These are phyloP conservation scores for Cheilosia scutellata DNA, from an alignment of 2,888 invertebrate species.

Conservation along the genomic window DNA sequence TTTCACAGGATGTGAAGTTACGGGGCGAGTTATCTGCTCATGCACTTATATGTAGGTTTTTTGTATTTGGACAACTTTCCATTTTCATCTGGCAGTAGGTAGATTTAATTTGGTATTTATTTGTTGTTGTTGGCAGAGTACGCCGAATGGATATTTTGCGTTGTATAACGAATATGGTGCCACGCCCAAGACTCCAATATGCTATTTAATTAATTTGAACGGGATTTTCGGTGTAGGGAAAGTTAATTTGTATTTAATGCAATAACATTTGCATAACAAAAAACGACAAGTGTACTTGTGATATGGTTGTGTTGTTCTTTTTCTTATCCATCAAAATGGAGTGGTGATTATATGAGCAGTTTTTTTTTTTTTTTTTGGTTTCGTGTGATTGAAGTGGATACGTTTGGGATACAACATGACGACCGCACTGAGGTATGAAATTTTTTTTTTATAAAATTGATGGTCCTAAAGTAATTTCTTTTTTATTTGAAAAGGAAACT, in stretches of 20 bases:
- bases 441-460: too few relatives aligned
- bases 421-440: too few relatives aligned
- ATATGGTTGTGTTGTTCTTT: not conserved
- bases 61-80: constrained; percentile 75
- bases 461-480: too few relatives aligned
- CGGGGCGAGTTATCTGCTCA: constrained; percentile 23
- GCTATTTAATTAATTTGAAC: constrained; percentile 62
- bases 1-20: constrained; percentile 54
- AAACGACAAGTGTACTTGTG: not conserved
- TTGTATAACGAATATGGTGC: constrained; percentile 51
- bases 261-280: not conserved
- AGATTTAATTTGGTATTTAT: constrained; percentile 67
- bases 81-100: constrained; percentile 74
- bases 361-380: not conserved
- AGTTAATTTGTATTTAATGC: constrained; percentile 48
- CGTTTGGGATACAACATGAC: not conserved
- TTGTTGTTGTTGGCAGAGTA: not conserved
- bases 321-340: not conserved
- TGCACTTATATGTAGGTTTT: constrained; percentile 75
- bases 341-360: not conserved
- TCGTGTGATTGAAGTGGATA: too few relatives aligned
- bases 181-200: constrained; percentile 61
- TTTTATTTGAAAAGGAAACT: too few relatives aligned
- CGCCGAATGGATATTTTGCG: not conserved
- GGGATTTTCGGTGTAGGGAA: constrained; percentile 34